These are phyloP conservation scores for Phortica magna DNA, from an alignment of 2,888 invertebrate genomes.

Conservation along the genomic window DNA sequence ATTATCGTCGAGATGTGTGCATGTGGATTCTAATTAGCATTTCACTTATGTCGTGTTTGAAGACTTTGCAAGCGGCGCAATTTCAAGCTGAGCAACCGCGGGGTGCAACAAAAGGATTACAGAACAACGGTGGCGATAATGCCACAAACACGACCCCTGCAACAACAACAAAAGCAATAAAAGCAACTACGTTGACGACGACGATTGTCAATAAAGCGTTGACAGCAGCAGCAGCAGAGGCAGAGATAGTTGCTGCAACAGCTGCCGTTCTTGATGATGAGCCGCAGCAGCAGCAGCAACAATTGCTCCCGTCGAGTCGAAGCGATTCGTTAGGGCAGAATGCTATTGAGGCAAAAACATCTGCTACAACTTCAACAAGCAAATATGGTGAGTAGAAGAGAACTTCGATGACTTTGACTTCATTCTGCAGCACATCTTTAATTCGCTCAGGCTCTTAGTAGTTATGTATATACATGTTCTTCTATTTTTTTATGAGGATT, in stretches of 20 bases:
- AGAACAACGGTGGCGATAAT: conserved; percentile 35
- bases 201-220: conserved; percentile 21
- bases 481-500: conserved; percentile 24
- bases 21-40: conserved; percentile 47
- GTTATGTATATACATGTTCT: neutral
- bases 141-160: neutral
- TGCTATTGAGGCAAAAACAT: conserved; percentile 51
- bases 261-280: conserved; percentile 31
- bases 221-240: conserved; percentile 15
- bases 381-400: conserved; percentile 65
- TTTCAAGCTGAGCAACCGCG: conserved; percentile 36
- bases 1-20: conserved; percentile 32
- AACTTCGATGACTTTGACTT: conserved; percentile 40
- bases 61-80: conserved; percentile 12
- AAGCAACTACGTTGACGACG: neutral
- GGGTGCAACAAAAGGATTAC: conserved; percentile 52
- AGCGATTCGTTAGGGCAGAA: neutral
- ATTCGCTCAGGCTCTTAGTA: neutral
- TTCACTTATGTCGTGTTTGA: conserved; percentile 6
- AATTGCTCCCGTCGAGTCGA: conserved; percentile 38
- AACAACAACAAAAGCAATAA: neutral
- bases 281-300: conserved; percentile 28
- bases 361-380: conserved; percentile 53
- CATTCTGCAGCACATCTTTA: neutral
- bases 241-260: conserved; percentile 29